These are phyloP conservation scores for Bursaphelenchus okinawaensis DNA, from an alignment of 2,888 invertebrate species.

Conservation along the genomic window DNA sequence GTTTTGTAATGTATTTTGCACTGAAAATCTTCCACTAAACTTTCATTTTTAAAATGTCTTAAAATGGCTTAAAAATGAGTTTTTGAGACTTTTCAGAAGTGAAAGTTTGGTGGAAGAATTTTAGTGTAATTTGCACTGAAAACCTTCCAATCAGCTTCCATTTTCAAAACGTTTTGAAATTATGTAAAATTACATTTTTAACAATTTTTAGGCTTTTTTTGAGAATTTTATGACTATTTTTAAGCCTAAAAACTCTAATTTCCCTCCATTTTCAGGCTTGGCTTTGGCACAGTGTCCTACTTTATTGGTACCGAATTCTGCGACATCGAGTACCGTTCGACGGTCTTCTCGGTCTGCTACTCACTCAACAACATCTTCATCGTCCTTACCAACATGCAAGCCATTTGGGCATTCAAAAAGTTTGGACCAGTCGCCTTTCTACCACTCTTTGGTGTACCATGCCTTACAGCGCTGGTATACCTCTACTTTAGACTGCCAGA, in stretches of 20 bases:
- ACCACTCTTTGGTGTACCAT: constrained; percentile 43
- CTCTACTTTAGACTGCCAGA: constrained; percentile 26
- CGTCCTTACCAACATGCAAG: constrained; percentile 40
- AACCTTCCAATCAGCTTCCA: too few relatives aligned
- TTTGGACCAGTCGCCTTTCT: constrained; percentile 44
- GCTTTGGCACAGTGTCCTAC: constrained; percentile 48
- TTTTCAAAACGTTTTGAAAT: too few relatives aligned
- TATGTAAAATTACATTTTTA: too few relatives aligned
- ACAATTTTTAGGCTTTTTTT: too few relatives aligned
- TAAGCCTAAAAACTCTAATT: too few relatives aligned
- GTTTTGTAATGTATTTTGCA: too few relatives aligned
- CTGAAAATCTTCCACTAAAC: too few relatives aligned
- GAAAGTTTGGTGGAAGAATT: too few relatives aligned
- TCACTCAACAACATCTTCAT: constrained; percentile 42
- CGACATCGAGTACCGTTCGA: constrained; percentile 35
- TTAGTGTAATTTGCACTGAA: too few relatives aligned
- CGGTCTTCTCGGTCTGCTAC: constrained; percentile 46
- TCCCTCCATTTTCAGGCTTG: constrained; percentile 31
- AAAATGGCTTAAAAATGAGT: too few relatives aligned
- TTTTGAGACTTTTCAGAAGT: too few relatives aligned
- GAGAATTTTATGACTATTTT: neutral
- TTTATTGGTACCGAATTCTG: constrained; percentile 49
- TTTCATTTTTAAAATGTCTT: too few relatives aligned
- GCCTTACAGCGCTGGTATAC: constrained; percentile 32
- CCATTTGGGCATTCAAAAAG: constrained; percentile 3